Evolutionary conservation across 1,140 invertebrate genomes (phyloP), one percentile per base, ranked within the genome.

Genomic region (Apis florea): DNA sequence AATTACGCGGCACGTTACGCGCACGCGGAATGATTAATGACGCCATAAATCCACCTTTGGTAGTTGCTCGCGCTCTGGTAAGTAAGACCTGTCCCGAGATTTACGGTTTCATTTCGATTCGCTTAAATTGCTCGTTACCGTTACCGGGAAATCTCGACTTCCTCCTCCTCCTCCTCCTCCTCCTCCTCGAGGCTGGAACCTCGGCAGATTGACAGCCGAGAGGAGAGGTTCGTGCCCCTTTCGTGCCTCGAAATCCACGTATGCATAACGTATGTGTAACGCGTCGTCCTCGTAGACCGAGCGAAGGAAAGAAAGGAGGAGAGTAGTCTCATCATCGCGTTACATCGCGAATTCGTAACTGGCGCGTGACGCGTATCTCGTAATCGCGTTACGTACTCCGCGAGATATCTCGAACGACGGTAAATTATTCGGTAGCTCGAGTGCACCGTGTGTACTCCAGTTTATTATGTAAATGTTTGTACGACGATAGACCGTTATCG

Each of bases 381-480:
- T 82, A 82, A 80, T 81, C 73, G 74, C 81, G 68, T 71, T 66
- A 58, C 78, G 76, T 78, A 75, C 69, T 72, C 47, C 40, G 59
- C 24, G 49, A 82, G 82, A 72, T 88, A 89, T 89, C 88, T 87
- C 59, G 83, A 64, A 53, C 54, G 83, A 84, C 79, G 84, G 89
- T 92, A 93, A 92, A 92, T 91, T 90, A 92, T 84, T 88, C 88
- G 78, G 88, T 90, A 86, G 87, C 88, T 83, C 54, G 82, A 82
- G 56, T 66, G 67, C 56, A 24, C 80, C 70, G 80, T 86, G 83
- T 82, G 82, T 89, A 86, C 89, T 85, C 84, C 85, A 88, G 88
- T 91, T 92, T 90, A 84, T 90, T 87, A 89, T 89, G 91, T 87
- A 92, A 93, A 93, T 92, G 88, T 93, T 93, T 93, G 89, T 83